These are phyloP conservation scores for Schizopygopsis malacanthus DNA, from an alignment of 2,797 vertebrate species.

Conservation along the genomic window DNA sequence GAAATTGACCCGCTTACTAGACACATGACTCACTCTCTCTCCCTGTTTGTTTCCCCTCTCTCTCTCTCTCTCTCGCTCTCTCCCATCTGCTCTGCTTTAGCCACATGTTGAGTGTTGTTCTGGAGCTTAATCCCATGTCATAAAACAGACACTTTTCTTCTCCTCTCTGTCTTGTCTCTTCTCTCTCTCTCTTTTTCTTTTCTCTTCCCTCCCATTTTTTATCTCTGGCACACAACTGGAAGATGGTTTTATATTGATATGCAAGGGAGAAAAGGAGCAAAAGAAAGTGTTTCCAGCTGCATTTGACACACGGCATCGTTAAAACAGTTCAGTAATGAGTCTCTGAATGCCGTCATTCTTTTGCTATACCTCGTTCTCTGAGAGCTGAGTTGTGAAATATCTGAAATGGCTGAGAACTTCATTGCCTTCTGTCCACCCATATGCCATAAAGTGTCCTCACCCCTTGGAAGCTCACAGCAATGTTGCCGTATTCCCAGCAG, in stretches of 20 bases:
- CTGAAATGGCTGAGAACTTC: conserved; percentile 72
- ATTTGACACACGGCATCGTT: conserved; percentile 66
- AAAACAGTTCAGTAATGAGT: conserved; percentile 73
- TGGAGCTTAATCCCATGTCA: conserved; percentile 74
- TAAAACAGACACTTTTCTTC: conserved; percentile 72
- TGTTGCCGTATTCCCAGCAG: background rate
- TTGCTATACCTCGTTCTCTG: conserved; percentile 53
- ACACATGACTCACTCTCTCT: conserved; percentile 30
- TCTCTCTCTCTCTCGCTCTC: conserved; percentile 61
- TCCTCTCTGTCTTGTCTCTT: conserved; percentile 50
- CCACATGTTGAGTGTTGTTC: conserved; percentile 75
- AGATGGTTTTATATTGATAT: conserved; percentile 69
- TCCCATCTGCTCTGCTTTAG: conserved; percentile 78
- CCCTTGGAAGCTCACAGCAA: conserved; percentile 9
- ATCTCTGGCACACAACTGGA: conserved; percentile 67
- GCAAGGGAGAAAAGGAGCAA: conserved; percentile 36
- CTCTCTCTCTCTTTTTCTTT: conserved; percentile 5
- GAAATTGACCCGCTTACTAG: background rate
- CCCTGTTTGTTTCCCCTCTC: conserved; percentile 19
- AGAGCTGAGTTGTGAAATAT: conserved; percentile 75
- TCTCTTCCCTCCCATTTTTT: conserved; percentile 48
- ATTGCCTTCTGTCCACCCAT: conserved; percentile 63
- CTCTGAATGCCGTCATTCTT: conserved; percentile 71
- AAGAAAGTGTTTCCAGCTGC: conserved; percentile 62
- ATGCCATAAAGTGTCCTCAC: conserved; percentile 21